phyloP scores from a whole-genome alignment of 2,797 vertebrate species.

The Gymnothorax reevesii region DNA sequence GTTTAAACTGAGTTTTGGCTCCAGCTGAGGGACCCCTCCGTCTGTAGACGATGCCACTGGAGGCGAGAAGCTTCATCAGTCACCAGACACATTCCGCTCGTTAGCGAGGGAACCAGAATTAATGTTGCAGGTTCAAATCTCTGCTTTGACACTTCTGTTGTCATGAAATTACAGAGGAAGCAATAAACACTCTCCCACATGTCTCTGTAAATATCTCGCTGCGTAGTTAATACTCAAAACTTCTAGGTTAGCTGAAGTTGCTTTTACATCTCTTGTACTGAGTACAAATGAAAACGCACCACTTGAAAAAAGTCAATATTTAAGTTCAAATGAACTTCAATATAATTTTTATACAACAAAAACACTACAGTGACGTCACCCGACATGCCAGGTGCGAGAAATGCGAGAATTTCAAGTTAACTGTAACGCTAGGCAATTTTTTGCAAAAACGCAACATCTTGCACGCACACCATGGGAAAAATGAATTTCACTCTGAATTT shows the following conservation, averaged over 20 bases:
- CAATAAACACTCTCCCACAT: not conserved
- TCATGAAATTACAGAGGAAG: not conserved
- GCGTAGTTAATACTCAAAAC: not conserved
- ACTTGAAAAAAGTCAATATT: no score
- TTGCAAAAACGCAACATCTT: no score
- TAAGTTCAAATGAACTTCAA: no score
- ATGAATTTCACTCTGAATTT: no score
- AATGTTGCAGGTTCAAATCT: not conserved
- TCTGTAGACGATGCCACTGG: constrained; percentile 39
- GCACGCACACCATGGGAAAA: no score
- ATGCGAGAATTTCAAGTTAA: no score
- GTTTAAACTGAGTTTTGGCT: constrained; percentile 34
- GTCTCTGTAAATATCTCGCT: not conserved
- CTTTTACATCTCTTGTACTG: not conserved
- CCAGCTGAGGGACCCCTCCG: constrained; percentile 56
- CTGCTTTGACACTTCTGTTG: not conserved
- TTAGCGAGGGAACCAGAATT: not conserved
- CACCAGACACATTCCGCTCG: not conserved
- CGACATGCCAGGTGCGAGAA: no score
- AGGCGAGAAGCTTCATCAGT: not conserved
- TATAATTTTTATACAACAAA: no score
- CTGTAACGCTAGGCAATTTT: no score
- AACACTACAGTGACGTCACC: no score
- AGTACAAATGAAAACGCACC: no score
- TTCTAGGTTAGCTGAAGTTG: not conserved